Evolutionary conservation across 2,888 invertebrate species (phyloP).

Genomic region (Zonitis immaculata): DNA sequence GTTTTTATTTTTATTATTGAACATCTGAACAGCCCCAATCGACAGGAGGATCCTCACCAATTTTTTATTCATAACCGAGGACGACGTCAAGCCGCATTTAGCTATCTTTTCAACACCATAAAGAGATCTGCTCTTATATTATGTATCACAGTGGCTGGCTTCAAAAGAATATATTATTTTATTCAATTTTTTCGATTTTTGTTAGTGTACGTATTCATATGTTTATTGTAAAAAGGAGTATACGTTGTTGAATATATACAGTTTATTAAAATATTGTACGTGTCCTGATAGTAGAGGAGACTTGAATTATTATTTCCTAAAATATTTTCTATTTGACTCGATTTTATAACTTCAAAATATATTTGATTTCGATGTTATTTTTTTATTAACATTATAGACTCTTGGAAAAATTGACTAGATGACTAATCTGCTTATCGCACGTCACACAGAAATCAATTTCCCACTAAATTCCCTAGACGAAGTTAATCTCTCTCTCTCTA

Average conservation of each 20-base stretch:
- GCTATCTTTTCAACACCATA: neutral
- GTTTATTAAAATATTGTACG: no score
- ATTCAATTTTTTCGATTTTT: neutral
- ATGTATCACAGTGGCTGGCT: neutral
- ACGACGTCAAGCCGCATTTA: neutral
- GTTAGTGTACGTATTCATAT: neutral
- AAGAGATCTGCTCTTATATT: neutral
- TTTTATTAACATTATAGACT: constrained; percentile 13
- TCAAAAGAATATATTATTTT: neutral
- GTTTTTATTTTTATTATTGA: neutral
- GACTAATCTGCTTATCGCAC: constrained; percentile 13
- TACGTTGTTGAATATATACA: no score
- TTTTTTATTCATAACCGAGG: neutral
- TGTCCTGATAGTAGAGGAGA: no score
- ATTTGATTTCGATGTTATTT: no score
- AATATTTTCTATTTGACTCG: no score
- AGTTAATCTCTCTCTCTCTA: no score
- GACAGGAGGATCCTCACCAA: no score
- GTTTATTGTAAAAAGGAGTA: neutral
- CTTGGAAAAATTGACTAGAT: constrained; percentile 7
- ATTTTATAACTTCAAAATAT: no score
- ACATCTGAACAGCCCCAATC: no score
- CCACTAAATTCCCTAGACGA: neutral
- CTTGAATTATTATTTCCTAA: no score
- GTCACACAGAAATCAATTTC: constrained; percentile 19